Evolutionary conservation across 1,140 invertebrate genomes (phyloP).

Genomic region (Drosophila arizonae): DNA sequence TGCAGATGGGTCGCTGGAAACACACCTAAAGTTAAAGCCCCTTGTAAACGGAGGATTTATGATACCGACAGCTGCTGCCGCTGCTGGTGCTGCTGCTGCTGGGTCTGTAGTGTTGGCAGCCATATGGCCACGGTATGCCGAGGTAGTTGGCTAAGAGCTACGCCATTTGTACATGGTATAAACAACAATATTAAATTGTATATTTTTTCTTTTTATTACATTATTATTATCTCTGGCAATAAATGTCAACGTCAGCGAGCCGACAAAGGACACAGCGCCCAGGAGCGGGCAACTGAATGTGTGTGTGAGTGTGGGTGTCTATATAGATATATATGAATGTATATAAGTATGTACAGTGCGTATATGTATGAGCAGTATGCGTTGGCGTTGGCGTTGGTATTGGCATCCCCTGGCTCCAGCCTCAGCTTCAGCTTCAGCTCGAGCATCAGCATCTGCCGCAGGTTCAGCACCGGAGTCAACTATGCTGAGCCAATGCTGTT

Average conservation of each 20-base stretch:
- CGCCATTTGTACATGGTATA: constrained; percentile 63
- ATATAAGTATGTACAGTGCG: constrained; percentile 36
- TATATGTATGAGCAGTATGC: constrained; percentile 16
- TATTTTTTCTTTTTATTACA: constrained; percentile 79
- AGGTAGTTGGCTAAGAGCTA: constrained; percentile 26
- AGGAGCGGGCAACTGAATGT: constrained; percentile 35
- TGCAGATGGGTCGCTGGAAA: constrained; percentile 11
- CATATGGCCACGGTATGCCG: constrained; percentile 28
- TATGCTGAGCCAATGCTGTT: constrained; percentile 24
- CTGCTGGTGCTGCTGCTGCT: neutral
- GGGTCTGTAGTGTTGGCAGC: neutral
- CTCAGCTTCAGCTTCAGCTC: neutral
- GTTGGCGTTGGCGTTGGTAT: constrained; percentile 19
- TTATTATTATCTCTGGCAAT: constrained; percentile 82
- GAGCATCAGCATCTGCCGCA: too few relatives aligned
- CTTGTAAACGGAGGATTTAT: constrained; percentile 30
- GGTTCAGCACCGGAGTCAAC: constrained; percentile 3
- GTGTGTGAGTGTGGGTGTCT: constrained; percentile 46
- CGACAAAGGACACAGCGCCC: constrained; percentile 64
- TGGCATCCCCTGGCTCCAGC: constrained; percentile 25
- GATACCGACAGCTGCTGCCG: constrained; percentile 11
- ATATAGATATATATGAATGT: constrained; percentile 29
- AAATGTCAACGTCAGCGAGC: constrained; percentile 79
- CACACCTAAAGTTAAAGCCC: neutral
- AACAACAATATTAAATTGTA: constrained; percentile 82